phyloP scores from a whole-genome alignment of 2,888 invertebrate genomes.

The Melieria crassipennis region DNA sequence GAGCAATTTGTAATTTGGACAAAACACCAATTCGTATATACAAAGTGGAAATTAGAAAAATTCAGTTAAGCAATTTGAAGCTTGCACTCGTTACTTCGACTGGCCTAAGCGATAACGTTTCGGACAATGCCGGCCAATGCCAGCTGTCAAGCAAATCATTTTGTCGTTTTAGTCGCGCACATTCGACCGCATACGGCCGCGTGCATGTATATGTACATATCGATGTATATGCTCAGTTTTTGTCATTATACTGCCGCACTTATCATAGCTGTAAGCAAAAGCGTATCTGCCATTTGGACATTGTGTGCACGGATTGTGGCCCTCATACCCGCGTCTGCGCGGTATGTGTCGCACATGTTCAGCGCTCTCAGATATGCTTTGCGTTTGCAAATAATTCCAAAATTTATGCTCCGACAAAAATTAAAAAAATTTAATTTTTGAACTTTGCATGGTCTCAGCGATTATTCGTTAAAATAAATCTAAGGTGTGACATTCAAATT shows the following conservation, averaged over 20 bases:
- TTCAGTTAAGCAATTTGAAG: slow-evolving; percentile 13
- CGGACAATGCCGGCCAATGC: no score
- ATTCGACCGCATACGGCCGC: no score
- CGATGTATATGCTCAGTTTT: not conserved
- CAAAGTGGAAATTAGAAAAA: slow-evolving; percentile 14
- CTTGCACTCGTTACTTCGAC: not conserved
- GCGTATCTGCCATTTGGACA: slow-evolving; percentile 14
- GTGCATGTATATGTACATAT: no score
- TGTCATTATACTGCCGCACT: slow-evolving; percentile 58
- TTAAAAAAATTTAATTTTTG: slow-evolving; percentile 49
- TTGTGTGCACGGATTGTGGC: not conserved
- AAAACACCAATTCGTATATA: slow-evolving; percentile 19
- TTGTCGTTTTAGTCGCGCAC: no score
- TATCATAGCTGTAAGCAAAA: slow-evolving; percentile 51
- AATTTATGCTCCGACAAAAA: slow-evolving; percentile 65
- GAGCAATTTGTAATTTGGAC: slow-evolving; percentile 29
- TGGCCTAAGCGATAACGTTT: no score
- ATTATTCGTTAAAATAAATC: no score
- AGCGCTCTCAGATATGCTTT: slow-evolving; percentile 44
- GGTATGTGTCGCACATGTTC: not conserved
- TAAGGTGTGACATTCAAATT: no score
- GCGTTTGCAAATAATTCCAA: slow-evolving; percentile 63
- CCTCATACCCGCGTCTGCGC: slow-evolving; percentile 5
- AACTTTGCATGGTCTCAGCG: no score
- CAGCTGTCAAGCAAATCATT: no score